Conservation (phyloP, 2,113 vertebrate genomes). For the Cranoglanis bouderius region DNA sequence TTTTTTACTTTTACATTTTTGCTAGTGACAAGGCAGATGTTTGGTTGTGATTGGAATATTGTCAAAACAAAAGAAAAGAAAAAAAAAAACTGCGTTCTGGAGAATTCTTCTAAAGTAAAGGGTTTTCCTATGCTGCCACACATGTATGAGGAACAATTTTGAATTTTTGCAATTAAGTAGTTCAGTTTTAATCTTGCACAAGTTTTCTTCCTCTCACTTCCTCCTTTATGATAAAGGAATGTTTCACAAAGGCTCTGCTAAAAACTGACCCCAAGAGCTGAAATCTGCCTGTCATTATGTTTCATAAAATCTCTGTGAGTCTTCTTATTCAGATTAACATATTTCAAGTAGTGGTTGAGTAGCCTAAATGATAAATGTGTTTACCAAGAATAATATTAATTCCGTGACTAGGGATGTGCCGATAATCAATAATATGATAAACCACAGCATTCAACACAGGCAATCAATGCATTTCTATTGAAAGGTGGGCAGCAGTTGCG, state of each 20-base stretch:
- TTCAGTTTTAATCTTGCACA: background rate
- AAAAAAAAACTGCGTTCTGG: background rate
- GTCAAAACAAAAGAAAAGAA: background rate
- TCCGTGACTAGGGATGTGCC: conserved; percentile 35
- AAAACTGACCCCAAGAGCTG: conserved; percentile 72
- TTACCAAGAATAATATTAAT: conserved; percentile 50
- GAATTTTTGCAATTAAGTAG: background rate
- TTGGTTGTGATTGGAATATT: background rate
- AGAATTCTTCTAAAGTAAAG: background rate
- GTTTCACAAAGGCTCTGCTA: conserved; percentile 30
- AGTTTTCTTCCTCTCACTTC: conserved; percentile 11
- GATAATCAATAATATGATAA: background rate
- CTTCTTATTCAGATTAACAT: conserved; percentile 62
- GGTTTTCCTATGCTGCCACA: background rate
- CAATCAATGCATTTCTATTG: background rate
- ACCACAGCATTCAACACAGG: background rate
- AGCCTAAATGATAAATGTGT: conserved; percentile 52
- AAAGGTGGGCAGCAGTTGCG: background rate
- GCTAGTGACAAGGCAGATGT: background rate
- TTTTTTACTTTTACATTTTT: background rate
- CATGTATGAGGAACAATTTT: background rate
- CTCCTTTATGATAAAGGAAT: conserved; percentile 28
- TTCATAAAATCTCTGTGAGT: conserved; percentile 55
- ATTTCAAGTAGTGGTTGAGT: conserved; percentile 70
- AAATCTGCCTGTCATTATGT: conserved; percentile 70